phyloP scores from a whole-genome alignment of 2,797 vertebrate genomes.

The Crenuchus spilurus region DNA sequence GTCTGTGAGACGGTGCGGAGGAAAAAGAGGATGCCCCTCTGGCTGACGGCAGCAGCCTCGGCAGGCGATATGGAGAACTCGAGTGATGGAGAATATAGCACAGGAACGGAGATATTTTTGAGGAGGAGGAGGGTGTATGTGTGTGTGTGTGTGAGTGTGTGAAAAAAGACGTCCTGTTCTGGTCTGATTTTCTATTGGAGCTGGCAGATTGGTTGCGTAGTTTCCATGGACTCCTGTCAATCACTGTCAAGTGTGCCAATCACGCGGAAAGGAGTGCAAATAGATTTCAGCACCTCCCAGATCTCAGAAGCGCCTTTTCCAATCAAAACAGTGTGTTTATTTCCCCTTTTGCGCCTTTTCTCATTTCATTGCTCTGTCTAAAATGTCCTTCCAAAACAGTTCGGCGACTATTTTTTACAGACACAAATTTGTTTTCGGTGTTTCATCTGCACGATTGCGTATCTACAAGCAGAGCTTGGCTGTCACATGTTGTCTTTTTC shows the following conservation, averaged over 20 bases:
- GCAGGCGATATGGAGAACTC: slow-evolving; percentile 70
- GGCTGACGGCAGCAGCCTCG: slow-evolving; percentile 76
- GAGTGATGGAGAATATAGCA: slow-evolving; percentile 76
- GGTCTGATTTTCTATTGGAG: slow-evolving; percentile 86
- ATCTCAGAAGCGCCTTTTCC: slow-evolving; percentile 72
- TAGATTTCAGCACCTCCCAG: slow-evolving; percentile 83
- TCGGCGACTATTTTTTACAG: background rate
- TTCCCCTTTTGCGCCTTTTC: background rate
- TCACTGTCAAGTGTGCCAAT: slow-evolving; percentile 93
- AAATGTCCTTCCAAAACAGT: background rate
- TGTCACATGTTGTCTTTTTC: slow-evolving; percentile 21
- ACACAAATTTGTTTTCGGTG: background rate
- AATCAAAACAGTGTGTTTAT: slow-evolving; percentile 72
- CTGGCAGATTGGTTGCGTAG: slow-evolving; percentile 89
- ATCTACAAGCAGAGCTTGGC: slow-evolving; percentile 11
- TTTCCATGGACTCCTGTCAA: slow-evolving; percentile 92
- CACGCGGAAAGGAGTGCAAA: slow-evolving; percentile 73
- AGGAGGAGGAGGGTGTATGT: slow-evolving; percentile 67
- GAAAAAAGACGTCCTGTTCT: slow-evolving; percentile 77
- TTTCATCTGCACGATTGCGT: background rate
- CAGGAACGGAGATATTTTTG: slow-evolving; percentile 79
- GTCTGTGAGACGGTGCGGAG: slow-evolving; percentile 59
- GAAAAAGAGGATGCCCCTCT: slow-evolving; percentile 65
- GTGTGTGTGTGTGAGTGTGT: background rate
- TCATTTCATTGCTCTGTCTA: slow-evolving; percentile 59